Evolutionary conservation across 2,113 vertebrate species (phyloP).

Genomic region (Numenius arquata): DNA sequence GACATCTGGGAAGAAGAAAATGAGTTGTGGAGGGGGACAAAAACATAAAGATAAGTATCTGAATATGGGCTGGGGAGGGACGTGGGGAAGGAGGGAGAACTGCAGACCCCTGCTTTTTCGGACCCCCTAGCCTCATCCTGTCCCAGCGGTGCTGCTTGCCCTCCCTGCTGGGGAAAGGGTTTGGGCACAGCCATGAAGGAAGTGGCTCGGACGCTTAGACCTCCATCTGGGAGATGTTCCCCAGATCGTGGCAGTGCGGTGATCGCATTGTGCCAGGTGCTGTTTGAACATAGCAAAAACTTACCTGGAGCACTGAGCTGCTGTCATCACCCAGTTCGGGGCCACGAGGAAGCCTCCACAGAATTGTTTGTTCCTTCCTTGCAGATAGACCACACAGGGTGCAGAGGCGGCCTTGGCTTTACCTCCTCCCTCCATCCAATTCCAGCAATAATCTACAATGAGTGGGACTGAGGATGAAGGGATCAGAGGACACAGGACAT

Average conservation of each 20-base stretch:
- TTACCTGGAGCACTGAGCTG: constrained; percentile 46
- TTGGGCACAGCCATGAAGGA: fast-evolving
- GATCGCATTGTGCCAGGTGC: fast-evolving
- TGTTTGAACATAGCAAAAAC: not conserved
- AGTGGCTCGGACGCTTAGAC: fast-evolving
- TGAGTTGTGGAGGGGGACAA: fast-evolving
- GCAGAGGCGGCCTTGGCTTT: not conserved
- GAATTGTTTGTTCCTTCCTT: not conserved
- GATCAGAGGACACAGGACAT: fast-evolving
- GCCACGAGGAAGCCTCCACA: constrained; percentile 53
- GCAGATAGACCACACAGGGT: constrained; percentile 6
- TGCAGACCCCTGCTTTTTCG: not conserved
- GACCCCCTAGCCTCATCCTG: not conserved
- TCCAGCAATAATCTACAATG: not conserved
- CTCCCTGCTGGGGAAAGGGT: not conserved
- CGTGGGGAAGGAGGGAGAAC: not conserved
- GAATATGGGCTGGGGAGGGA: not conserved
- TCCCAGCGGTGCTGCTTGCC: not conserved
- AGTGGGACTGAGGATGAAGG: not conserved
- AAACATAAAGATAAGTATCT: not conserved
- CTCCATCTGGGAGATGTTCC: fast-evolving
- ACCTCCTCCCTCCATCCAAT: not conserved
- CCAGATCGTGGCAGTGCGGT: fast-evolving
- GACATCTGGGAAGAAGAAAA: not conserved
- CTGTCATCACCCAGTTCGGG: constrained; percentile 54